phyloP scores from a whole-genome alignment of 2,797 vertebrate genomes.

The Cephalopachus bancanus region DNA sequence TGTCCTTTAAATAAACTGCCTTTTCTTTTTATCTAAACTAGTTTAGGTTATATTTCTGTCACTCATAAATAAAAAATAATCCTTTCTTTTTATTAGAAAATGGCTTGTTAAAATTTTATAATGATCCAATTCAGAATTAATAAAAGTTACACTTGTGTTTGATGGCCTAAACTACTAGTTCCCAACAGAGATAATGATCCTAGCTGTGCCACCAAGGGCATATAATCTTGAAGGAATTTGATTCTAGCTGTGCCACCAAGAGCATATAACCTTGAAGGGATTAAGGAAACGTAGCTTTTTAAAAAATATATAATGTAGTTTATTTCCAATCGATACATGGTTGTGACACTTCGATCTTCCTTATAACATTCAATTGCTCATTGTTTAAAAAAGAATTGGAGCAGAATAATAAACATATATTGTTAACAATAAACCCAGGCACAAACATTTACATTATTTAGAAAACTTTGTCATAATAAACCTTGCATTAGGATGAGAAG shows the following conservation, averaged over 20 bases:
- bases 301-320: conserved; percentile 85
- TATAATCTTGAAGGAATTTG: not conserved
- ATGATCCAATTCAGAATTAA: not conserved
- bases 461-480: conserved; percentile 66
- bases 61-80: not conserved
- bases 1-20: not conserved
- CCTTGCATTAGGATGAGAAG: not conserved
- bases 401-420: conserved; percentile 74
- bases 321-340: conserved; percentile 82
- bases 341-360: conserved; percentile 80
- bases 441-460: conserved; percentile 71
- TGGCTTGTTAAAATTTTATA: not conserved
- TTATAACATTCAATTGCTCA: conserved; percentile 64
- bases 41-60: conserved; percentile 25
- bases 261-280: not conserved
- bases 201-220: not conserved
- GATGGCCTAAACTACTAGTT: not conserved
- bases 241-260: not conserved
- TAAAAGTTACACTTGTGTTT: not conserved
- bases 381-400: conserved; percentile 82
- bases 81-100: conserved; percentile 17
- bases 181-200: not conserved
- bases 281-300: not conserved
- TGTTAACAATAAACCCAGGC: conserved; percentile 81
- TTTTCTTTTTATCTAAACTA: conserved; percentile 30